Evolutionary conservation across 2,113 vertebrate species (phyloP).

Genomic region (Dinomys branickii): DNA sequence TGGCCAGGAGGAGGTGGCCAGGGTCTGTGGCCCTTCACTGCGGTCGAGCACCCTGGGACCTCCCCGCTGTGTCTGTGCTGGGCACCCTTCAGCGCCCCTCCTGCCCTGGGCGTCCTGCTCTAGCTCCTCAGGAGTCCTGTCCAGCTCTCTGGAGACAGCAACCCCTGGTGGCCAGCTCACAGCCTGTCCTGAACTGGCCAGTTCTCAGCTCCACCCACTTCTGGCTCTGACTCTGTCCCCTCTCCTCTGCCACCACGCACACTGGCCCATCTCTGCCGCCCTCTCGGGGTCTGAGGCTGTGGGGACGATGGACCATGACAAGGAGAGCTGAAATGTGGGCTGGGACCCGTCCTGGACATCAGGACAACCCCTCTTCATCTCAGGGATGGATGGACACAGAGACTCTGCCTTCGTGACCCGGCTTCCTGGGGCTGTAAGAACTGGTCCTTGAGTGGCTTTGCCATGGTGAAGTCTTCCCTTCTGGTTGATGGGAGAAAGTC

Average conservation of each 20-base stretch:
- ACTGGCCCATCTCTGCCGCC: neutral
- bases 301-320: neutral
- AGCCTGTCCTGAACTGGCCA: neutral
- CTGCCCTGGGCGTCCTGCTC: neutral
- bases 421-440: rapidly evolving
- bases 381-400: no score
- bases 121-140: neutral
- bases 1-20: neutral
- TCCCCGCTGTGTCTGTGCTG: neutral
- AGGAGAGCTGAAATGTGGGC: neutral
- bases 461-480: neutral
- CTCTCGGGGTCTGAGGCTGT: neutral
- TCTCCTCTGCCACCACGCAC: neutral
- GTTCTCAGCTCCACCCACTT: neutral
- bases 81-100: neutral
- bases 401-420: neutral
- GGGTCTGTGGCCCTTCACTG: neutral
- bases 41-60: no score
- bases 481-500: neutral
- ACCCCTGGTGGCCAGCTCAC: neutral
- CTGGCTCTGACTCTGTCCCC: neutral
- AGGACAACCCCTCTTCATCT: neutral
- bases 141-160: neutral
- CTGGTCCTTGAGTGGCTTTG: neutral
- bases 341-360: neutral